A percentile compares a stretch with the other conserved stretches of the same genome.
Conservation (phyloP, 2,113 vertebrate species). For the Capreolus pygargus region DNA sequence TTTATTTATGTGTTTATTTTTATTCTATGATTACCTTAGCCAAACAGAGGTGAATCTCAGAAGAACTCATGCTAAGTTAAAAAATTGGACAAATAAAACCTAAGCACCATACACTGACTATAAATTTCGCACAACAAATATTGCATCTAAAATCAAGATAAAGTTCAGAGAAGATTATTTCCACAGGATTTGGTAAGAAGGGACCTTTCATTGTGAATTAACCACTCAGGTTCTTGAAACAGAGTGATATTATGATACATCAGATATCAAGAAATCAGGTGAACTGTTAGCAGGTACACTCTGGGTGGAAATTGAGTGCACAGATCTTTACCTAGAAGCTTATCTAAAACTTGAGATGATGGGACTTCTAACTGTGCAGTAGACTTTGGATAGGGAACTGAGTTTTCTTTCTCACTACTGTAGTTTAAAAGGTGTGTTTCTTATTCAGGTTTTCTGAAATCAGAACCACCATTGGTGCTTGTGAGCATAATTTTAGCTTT, state of each 20-base stretch:
- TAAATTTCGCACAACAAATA: constrained; percentile 23
- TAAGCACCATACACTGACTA: not conserved
- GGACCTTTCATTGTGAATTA: constrained; percentile 38
- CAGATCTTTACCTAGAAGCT: not conserved
- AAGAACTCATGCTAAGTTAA: constrained; percentile 33
- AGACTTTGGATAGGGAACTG: not conserved
- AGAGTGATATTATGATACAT: not conserved
- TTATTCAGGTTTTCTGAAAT: not conserved
- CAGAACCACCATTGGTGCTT: not conserved
- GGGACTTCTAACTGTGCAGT: not conserved
- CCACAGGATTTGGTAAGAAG: constrained; percentile 40
- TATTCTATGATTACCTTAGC: constrained; percentile 46
- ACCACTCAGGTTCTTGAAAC: constrained; percentile 30
- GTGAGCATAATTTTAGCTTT: not conserved
- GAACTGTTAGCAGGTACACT: not conserved
- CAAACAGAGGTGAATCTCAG: constrained; percentile 43
- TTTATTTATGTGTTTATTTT: constrained; percentile 64
- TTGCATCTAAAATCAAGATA: not conserved
- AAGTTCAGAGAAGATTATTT: constrained; percentile 31
- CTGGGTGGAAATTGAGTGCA: not conserved
- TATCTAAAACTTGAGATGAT: not conserved
- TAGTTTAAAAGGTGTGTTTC: not conserved
- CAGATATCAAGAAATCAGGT: not conserved
- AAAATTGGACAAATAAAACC: constrained; percentile 56
- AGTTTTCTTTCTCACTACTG: not conserved